Conservation (phyloP, 2,113 vertebrate genomes). For the cattle (Bos taurus) region DNA sequence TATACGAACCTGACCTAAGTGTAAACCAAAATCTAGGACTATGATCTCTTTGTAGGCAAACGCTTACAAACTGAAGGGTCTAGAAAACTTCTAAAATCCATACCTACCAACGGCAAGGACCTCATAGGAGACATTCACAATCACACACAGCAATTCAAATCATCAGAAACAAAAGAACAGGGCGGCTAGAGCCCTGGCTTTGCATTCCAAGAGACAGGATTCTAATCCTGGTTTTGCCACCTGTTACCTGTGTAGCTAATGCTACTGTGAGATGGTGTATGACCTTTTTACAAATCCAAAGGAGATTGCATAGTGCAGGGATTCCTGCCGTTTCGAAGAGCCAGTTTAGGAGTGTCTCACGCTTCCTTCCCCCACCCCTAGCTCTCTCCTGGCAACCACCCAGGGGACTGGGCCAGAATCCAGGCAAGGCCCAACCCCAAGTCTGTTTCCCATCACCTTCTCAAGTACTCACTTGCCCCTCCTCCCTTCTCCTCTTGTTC, state of each 20-base stretch:
- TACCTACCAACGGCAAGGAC: not conserved
- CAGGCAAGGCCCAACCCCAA: not conserved
- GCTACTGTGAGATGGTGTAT: not conserved
- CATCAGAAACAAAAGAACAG: not conserved
- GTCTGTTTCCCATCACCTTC: constrained; percentile 24
- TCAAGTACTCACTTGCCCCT: not conserved
- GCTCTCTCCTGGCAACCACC: not conserved
- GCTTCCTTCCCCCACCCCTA: not conserved
- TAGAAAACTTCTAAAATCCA: not conserved
- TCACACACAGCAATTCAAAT: not conserved
- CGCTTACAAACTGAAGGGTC: not conserved
- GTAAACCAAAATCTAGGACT: not conserved
- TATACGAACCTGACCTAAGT: not conserved
- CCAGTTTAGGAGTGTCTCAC: not conserved
- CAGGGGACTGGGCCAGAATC: not conserved
- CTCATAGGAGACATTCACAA: not conserved
- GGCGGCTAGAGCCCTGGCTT: not conserved
- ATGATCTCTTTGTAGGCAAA: not conserved
- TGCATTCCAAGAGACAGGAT: not conserved
- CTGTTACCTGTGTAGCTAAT: not conserved
- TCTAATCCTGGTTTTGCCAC: not conserved
- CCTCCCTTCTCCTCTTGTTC: not conserved
- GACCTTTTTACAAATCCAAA: not conserved
- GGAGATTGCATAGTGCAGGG: not conserved
- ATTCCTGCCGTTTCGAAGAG: not conserved